Percentiles rank a stretch among this genome's conserved stretches.
These are phyloP conservation scores for Bicyclus anynana DNA, from an alignment of 1,140 invertebrate genomes.

Conservation along the genomic window DNA sequence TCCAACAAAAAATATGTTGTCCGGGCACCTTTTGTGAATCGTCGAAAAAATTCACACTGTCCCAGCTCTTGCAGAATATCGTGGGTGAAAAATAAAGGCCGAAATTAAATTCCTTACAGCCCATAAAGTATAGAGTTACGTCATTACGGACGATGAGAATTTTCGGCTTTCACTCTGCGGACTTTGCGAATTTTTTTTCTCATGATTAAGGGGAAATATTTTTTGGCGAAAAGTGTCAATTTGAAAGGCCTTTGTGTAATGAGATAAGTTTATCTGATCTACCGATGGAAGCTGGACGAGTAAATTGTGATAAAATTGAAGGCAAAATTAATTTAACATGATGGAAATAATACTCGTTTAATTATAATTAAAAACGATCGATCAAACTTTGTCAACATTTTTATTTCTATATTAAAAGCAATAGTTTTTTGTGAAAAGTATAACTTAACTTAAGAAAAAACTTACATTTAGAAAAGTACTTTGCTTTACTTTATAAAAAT, in stretches of 20 bases:
- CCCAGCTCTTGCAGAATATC: slow-evolving; percentile 17
- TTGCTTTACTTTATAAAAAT: no score
- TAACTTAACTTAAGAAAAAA: no score
- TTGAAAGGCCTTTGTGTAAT: slow-evolving; percentile 21
- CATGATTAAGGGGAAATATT: slow-evolving; percentile 7
- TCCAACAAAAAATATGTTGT: not conserved
- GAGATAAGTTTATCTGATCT: slow-evolving; percentile 9
- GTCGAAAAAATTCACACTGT: slow-evolving; percentile 10
- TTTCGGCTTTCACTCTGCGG: slow-evolving; percentile 28
- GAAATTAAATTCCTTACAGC: slow-evolving; percentile 60
- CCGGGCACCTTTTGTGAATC: slow-evolving; percentile 1
- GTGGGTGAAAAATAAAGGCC: slow-evolving; percentile 59
- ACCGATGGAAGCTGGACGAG: not conserved
- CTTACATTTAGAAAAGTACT: no score
- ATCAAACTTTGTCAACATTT: not conserved
- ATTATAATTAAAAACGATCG: no score
- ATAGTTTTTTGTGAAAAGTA: no score
- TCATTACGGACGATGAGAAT: slow-evolving; percentile 49
- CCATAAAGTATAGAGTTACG: slow-evolving; percentile 68
- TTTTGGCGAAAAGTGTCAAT: slow-evolving; percentile 22
- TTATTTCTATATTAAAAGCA: no score
- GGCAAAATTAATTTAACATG: not conserved
- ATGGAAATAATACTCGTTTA: not conserved
- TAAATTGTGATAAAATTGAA: not conserved
- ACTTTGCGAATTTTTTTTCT: slow-evolving; percentile 10